Conservation (phyloP, 2,113 vertebrate species). For the Narcine bancroftii region DNA sequence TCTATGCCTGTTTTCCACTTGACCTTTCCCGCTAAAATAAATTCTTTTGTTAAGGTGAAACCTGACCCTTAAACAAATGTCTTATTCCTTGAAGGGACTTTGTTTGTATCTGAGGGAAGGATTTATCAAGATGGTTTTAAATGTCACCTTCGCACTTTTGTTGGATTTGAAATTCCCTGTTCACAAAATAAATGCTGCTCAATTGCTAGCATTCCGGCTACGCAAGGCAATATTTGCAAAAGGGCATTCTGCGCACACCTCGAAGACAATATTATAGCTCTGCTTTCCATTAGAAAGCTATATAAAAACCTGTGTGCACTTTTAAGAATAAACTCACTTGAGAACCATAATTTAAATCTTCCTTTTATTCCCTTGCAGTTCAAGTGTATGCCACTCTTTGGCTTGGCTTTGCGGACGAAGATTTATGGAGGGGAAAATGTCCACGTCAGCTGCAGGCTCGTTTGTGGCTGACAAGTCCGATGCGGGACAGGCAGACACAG, state of each 20-base stretch:
- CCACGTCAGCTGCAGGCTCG: too few species aligned
- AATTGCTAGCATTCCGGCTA: not conserved
- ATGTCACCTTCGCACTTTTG: slow-evolving; percentile 2
- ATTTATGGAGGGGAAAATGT: too few species aligned
- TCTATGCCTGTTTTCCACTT: not conserved
- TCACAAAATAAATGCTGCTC: not conserved
- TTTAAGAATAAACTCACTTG: not conserved
- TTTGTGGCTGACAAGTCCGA: too few species aligned
- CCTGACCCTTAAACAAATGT: not conserved
- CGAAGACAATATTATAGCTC: not conserved
- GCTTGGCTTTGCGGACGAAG: too few species aligned
- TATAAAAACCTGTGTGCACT: not conserved
- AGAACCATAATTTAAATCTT: not conserved
- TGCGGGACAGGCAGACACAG: too few species aligned
- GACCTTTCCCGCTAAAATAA: slow-evolving; percentile 14
- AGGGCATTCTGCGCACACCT: not conserved
- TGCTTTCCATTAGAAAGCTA: slow-evolving; percentile 1
- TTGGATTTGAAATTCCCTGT: slow-evolving; percentile 9
- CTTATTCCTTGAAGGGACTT: not conserved
- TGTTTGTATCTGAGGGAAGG: slow-evolving; percentile 7
- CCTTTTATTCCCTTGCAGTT: not conserved
- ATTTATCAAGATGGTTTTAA: not conserved
- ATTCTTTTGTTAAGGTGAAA: slow-evolving; percentile 26
- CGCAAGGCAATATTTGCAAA: not conserved
- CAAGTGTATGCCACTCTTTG: not conserved